These are phyloP conservation scores for Podarcis muralis DNA, from an alignment of 2,113 vertebrate genomes.

Conservation along the genomic window DNA sequence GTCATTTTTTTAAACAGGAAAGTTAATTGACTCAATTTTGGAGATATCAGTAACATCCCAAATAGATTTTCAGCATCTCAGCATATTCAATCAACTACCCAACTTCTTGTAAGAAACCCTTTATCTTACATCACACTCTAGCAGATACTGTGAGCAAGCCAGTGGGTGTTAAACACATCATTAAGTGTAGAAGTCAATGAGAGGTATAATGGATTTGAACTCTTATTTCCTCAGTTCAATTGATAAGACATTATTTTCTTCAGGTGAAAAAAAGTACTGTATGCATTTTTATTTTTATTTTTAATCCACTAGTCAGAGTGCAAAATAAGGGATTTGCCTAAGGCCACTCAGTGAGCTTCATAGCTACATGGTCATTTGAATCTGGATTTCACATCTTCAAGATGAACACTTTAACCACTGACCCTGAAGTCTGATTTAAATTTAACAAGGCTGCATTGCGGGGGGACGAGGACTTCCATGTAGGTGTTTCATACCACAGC, in stretches of 20 bases:
- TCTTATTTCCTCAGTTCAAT: not conserved
- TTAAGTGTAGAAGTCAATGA: constrained; percentile 15
- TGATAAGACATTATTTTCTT: not conserved
- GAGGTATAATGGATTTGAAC: constrained; percentile 1
- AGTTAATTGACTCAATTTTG: constrained; percentile 66
- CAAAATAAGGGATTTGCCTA: not conserved
- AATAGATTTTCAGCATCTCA: constrained; percentile 51
- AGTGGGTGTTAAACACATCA: not conserved
- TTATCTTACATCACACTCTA: not conserved
- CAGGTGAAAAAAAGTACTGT: not conserved
- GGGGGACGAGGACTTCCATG: not conserved
- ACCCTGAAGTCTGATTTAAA: not conserved
- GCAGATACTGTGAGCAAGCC: not conserved
- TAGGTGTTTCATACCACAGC: not conserved
- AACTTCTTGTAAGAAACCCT: not conserved
- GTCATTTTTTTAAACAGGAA: constrained; percentile 38
- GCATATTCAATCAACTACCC: constrained; percentile 31
- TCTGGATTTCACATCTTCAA: not conserved
- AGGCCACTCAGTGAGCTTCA: not conserved
- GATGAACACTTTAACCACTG: not conserved
- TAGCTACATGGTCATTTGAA: not conserved
- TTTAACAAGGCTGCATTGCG: not conserved
- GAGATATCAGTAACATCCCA: constrained; percentile 59
- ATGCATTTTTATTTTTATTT: not conserved
- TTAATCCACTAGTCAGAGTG: not conserved